A percentile compares a stretch with the other conserved stretches of the same genome.
phyloP scores from a whole-genome alignment of 2,113 vertebrate genomes.

The Lepus europaeus region DNA sequence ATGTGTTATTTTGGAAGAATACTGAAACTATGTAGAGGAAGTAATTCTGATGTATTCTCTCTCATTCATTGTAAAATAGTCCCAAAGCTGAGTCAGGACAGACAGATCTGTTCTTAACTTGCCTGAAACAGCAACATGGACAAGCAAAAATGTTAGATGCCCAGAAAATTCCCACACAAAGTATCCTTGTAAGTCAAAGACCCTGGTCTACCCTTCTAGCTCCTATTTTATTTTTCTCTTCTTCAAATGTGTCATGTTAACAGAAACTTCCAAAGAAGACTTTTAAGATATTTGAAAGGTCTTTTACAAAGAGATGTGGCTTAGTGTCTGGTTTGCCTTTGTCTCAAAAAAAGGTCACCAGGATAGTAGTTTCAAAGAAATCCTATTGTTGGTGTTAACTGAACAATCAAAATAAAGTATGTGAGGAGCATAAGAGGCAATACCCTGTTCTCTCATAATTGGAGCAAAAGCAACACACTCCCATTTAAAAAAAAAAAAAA shows the following conservation, averaged over 20 bases:
- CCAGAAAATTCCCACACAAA: not conserved
- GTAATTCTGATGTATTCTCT: not conserved
- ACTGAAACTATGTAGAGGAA: not conserved
- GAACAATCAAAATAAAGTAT: constrained; percentile 32
- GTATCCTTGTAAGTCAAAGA: not conserved
- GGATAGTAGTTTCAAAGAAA: not conserved
- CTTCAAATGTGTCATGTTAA: not conserved
- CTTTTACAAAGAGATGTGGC: not conserved
- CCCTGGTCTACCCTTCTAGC: not conserved
- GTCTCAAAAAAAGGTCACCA: not conserved
- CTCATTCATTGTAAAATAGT: not conserved
- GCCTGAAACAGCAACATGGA: not conserved
- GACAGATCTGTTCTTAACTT: not conserved
- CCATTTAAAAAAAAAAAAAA: not conserved
- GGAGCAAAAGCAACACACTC: not conserved
- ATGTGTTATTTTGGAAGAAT: not conserved
- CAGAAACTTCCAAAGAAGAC: not conserved
- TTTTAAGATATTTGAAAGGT: not conserved
- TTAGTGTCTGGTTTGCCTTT: not conserved
- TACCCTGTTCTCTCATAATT: constrained; percentile 10
- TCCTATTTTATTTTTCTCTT: not conserved
- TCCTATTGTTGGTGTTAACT: not conserved
- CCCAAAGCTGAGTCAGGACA: not conserved
- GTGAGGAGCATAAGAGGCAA: not conserved
- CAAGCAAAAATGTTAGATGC: not conserved